A percentile compares a stretch with the other conserved stretches of the same genome.
Conservation (phyloP, 2,888 invertebrate species). For the Cetonia aurata region DNA sequence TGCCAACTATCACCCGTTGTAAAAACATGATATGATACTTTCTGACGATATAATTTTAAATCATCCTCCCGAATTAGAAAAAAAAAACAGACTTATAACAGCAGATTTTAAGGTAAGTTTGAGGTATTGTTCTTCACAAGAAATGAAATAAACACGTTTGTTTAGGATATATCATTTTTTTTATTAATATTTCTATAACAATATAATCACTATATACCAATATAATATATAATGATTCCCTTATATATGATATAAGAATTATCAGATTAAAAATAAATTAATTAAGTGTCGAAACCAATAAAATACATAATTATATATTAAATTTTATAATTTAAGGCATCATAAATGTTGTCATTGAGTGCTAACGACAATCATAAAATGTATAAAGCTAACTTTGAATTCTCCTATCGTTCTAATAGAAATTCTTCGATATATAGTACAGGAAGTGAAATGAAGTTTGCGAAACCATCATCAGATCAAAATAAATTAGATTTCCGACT, state of each 20-base stretch:
- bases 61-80: no score
- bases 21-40: no score
- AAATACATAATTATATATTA: conserved; percentile 57
- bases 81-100: no score
- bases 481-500: conserved; percentile 47
- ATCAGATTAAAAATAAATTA: conserved; percentile 41
- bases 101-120: no score
- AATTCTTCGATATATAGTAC: conserved; percentile 10
- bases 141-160: background rate
- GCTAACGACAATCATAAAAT: conserved; percentile 3
- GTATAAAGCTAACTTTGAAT: conserved; percentile 8
- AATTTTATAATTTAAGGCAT: conserved; percentile 61
- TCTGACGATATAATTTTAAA: no score
- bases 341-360: conserved; percentile 24
- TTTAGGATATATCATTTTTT: conserved; percentile 17
- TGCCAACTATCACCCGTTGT: no score
- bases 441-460: background rate
- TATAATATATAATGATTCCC: conserved; percentile 21
- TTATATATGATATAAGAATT: conserved; percentile 22
- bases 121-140: background rate
- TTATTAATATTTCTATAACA: conserved; percentile 21
- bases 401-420: background rate
- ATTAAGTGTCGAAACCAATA: conserved; percentile 47
- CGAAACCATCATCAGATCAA: conserved; percentile 28
- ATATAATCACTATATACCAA: conserved; percentile 35